Base-by-base conservation (phyloP, 2,797 vertebrate species). In the Hoplostethus mediterraneus region DNA sequence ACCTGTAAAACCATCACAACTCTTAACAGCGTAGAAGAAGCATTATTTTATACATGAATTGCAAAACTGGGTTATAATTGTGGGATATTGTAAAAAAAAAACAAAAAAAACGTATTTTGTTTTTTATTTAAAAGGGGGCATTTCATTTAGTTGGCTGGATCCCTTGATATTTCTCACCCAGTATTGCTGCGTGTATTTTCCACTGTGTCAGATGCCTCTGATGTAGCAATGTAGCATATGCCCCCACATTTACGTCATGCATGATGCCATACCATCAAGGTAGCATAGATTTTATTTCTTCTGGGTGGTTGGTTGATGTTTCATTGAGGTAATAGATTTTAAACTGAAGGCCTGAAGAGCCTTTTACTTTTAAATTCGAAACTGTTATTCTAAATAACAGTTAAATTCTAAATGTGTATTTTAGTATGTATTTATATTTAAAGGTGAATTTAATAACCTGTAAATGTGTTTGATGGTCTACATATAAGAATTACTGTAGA, bases 151-250 rank as follows among this genome's bases (percentile, higher is more conserved):
- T 10, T 67, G 21, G 7, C 11, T 17, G 16, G 42, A 30, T 63
- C 10, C n/a, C 6, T 42, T n/a, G 31, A 63, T 48, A 48, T 13
- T 57, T 77, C 42, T 61, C 64, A 54, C 45, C 61, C 8, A 11
- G 63, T 54, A 77, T 75, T 70, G 38, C 36, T 48, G 31, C 14
- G 8, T 51, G 56, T 31, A 45, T 65, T 58, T 38, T 71, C 9
- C 52, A 33, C 48, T 42, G 30, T 68, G 28, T 64, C 12, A 64
- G 56, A 53, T 64, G 16, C 8, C 38, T 54, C 30, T 70, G 38
- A 60, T 54, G 3, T 21, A 21, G 63, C 12, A 16, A 57, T 58
- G 45, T 58, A 42, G 10, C 40, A 42, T 42, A 9, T 10, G 10
- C 38, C 1, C 10, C 10, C 3, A 42, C 12, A 11, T 5, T 13